Evolutionary conservation across 1,140 invertebrate species (phyloP).

Genomic region (Drosophila nasuta): DNA sequence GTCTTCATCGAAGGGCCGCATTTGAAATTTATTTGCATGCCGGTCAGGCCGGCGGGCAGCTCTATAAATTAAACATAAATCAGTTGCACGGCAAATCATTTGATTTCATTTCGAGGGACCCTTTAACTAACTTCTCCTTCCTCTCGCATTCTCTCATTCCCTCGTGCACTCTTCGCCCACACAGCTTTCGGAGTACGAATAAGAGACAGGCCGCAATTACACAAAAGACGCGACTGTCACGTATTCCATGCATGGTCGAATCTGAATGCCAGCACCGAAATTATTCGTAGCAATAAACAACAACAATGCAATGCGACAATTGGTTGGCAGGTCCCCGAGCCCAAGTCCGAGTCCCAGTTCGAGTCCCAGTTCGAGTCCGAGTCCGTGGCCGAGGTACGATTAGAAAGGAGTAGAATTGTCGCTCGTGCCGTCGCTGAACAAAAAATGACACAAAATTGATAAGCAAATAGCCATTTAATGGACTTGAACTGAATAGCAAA

Average conservation of each 20-base stretch:
- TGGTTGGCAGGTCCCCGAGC: constrained; percentile 21
- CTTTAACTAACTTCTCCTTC: constrained; percentile 17
- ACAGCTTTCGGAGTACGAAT: neutral
- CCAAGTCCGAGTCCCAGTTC: neutral
- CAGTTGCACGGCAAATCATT: constrained; percentile 79
- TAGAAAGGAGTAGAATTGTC: neutral
- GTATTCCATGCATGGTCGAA: constrained; percentile 51
- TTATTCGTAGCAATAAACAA: constrained; percentile 52
- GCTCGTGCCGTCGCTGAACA: neutral
- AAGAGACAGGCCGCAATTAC: constrained; percentile 27
- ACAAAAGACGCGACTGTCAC: constrained; percentile 55
- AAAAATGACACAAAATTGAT: constrained; percentile 68
- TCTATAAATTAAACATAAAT: constrained; percentile 82
- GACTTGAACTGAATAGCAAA: constrained; percentile 67
- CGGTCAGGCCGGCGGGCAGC: constrained; percentile 72
- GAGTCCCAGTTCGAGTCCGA: too few species aligned
- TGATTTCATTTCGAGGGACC: constrained; percentile 73
- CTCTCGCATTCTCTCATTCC: neutral
- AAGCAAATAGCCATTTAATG: constrained; percentile 80
- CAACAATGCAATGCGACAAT: constrained; percentile 55
- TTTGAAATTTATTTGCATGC: constrained; percentile 79
- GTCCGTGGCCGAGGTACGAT: neutral
- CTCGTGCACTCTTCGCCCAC: neutral
- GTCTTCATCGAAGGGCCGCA: constrained; percentile 70
- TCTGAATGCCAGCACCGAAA: constrained; percentile 42